Evolutionary conservation across 64 coral and sea anemone species (phyloP), one percentile per base, ranked within the genome.

Genomic region (Hydrozoanthus tunicans): DNA sequence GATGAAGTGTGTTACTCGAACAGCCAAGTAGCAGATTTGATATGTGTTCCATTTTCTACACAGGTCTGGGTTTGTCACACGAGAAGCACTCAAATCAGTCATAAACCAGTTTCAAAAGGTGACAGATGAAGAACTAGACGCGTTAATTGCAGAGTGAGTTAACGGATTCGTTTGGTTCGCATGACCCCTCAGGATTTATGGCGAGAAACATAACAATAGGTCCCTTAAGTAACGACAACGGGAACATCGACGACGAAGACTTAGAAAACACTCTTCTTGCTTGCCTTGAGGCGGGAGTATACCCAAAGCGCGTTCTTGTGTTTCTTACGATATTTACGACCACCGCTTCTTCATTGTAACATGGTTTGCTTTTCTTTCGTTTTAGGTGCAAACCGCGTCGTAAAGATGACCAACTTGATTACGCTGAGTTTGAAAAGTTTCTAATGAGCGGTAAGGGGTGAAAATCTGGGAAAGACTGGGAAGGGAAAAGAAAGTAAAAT

Each of bases 21-120:
- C 64, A 14, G 20, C 9, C 51, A 23, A 32, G 51, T 15, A 32
- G 3, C 56, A 43, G 32, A 43, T 43, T 9, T 59, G 24, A 24
- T 27, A 72, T 14, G 7, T 75, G 12, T 27, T 51, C 62, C 12
- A 73, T 23, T 11, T 25, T 64, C 55, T 14, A 61, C 43, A n/a
- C 58, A 91, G 90, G 70, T 83, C 90, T 64, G 90, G 90, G 6
- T 91, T 58, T 70, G 59, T 91, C 52, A 83, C 79, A 7, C 64
- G 66, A 61, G 79, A 83, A 83, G 79, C 75, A 52, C 79, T 91
- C 56, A 59, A 76, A 62, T 6, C 79, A 59, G 55, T 91, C 52
- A 64, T 91, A 72, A 74, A 62, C 59, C 57, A 83, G 12, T 84
- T 82, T 60, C 76, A 62, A n/a, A 17, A 7, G 64, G 51, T 88